Evolutionary conservation across 2,113 vertebrate genomes (phyloP), one percentile per base, ranked within the genome.

Genomic region (Entomyzon cyanotis): DNA sequence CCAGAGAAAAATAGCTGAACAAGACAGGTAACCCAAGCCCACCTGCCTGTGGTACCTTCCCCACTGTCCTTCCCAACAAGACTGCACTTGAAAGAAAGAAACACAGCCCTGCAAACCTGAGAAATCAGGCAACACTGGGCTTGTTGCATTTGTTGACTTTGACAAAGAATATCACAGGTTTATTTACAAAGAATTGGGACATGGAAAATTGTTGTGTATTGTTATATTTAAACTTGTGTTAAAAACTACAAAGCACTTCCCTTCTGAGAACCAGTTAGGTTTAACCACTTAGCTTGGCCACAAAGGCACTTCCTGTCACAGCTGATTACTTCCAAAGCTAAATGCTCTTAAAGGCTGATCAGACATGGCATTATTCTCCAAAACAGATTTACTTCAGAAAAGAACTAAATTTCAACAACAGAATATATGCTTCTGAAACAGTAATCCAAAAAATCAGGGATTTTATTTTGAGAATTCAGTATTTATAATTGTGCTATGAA

Each of bases 221-320:
- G 53, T 92, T 91, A 87, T 70, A 92, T 79, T 87, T 94, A 85
- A 86, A 68, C 73, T 55, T 30, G 35, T 41, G 90, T 69, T 67
- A 69, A 76, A 85, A 96, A 35, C 65, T 97, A 92, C 95, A 94
- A 95, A 96, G 92, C 93, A 97, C 91, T 98, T 97, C 96, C 94
- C 91, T 98, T 98, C 98, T 97, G 94, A 98, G 98, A 98, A 98
- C 53, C 93, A 89, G 93, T 71, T 93, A 67, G 42, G 89, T 93
- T 97, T 92, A 96, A 97, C 96, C 96, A 95, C 96, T 33, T 70
- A 16, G 59, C 50, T 73, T 95, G 68, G 92, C 96, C 97, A 95
- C 97, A 97, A 96, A 70, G 71, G 94, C 78, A 96, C 96, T 98
- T 98, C 98, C 97, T 98, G 97, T 97, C 92, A 76, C 25, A 91